phyloP scores from a whole-genome alignment of 2,888 invertebrate species.

The Pilophorus perplexus region DNA sequence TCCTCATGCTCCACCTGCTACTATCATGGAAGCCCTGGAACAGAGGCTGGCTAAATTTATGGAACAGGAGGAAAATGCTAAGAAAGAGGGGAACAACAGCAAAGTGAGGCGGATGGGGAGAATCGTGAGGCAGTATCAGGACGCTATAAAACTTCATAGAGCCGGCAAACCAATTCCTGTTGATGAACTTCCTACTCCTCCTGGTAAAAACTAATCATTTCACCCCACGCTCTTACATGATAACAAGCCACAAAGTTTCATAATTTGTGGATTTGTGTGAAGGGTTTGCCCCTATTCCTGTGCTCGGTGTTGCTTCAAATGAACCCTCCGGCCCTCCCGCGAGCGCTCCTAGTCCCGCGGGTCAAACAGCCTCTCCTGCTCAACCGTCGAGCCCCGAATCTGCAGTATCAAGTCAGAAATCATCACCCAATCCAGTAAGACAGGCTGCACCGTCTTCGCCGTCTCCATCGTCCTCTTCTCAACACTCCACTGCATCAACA shows the following conservation, averaged over 20 bases:
- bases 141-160: constrained; percentile 75
- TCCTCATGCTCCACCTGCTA: constrained; percentile 51
- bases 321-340: constrained; percentile 46
- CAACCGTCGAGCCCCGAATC: constrained; percentile 47
- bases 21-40: constrained; percentile 71
- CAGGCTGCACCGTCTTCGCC: constrained; percentile 1
- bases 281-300: constrained; percentile 58
- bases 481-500: background rate
- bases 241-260: background rate
- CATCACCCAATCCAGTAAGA: constrained; percentile 22
- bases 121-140: constrained; percentile 89
- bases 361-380: constrained; percentile 3
- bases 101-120: constrained; percentile 86
- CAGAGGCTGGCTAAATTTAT: constrained; percentile 80
- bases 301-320: constrained; percentile 49
- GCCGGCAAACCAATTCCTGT: constrained; percentile 70
- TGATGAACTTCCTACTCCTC: constrained; percentile 84
- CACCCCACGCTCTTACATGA: no score
- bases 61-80: constrained; percentile 70
- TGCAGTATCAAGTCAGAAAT: constrained; percentile 6
- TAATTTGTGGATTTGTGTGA: background rate
- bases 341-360: constrained; percentile 41
- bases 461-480: background rate
- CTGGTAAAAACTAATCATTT: constrained; percentile 56
- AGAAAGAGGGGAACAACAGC: constrained; percentile 74